phyloP scores from a whole-genome alignment of 2,113 vertebrate species.

The Actenoides lindsayi region DNA sequence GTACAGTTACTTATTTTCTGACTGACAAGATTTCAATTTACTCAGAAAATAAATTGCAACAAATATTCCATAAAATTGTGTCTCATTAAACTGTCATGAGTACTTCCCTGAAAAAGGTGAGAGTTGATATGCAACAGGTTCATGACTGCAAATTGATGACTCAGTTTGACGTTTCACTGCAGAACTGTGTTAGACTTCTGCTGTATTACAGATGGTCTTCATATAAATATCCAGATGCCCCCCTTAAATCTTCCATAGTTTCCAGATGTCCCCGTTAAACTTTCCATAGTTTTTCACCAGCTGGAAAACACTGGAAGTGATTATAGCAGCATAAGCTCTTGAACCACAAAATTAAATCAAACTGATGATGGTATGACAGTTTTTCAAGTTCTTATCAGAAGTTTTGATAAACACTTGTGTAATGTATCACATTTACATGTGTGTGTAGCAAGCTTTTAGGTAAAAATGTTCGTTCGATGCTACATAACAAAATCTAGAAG shows the following conservation, averaged over 20 bases:
- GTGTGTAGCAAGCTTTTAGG: neutral
- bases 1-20: neutral
- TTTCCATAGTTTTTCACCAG: neutral
- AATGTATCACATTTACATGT: neutral
- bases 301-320: neutral
- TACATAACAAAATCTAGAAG: neutral
- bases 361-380: no score
- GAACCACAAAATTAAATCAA: neutral
- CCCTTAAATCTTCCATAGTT: neutral
- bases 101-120: neutral
- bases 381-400: neutral
- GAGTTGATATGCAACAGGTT: neutral
- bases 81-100: neutral
- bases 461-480: neutral
- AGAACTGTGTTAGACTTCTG: neutral
- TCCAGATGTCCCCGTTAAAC: neutral
- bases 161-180: neutral
- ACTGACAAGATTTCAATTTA: neutral
- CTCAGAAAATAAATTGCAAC: neutral
- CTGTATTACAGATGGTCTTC: neutral
- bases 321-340: neutral
- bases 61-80: neutral
- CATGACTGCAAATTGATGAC: neutral
- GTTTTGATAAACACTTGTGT: neutral
- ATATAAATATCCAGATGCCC: neutral